These are phyloP conservation scores for Accipiter cooperii DNA, from an alignment of 2,113 vertebrate genomes.

Conservation along the genomic window DNA sequence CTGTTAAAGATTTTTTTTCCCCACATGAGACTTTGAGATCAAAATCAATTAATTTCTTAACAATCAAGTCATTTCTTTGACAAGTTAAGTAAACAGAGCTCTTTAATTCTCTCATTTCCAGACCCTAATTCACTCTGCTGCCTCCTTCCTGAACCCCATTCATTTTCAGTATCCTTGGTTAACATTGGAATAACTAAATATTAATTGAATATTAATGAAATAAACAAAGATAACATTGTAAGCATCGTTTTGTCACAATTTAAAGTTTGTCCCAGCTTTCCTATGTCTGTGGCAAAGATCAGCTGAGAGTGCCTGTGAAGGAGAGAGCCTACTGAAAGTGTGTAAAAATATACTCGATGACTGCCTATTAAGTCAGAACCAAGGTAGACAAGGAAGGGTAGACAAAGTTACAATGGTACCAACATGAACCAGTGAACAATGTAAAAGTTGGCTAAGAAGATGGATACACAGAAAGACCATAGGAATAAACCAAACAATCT, in stretches of 20 bases:
- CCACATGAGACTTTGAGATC: not conserved
- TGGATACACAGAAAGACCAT: not conserved
- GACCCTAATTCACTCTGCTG: not conserved
- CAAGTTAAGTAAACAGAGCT: not conserved
- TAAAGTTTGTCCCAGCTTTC: not conserved
- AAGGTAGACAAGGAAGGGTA: not conserved
- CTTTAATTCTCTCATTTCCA: not conserved
- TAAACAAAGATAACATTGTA: not conserved
- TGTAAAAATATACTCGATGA: not conserved
- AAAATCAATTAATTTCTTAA: slow-evolving; percentile 19
- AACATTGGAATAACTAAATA: not conserved
- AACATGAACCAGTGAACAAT: not conserved
- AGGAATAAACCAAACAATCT: not conserved
- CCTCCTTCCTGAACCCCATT: not conserved
- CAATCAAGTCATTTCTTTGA: not conserved
- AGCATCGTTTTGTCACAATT: not conserved
- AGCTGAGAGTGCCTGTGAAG: not conserved
- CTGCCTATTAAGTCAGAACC: not conserved
- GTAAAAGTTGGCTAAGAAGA: not conserved
- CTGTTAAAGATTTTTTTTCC: not conserved
- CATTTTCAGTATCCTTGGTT: not conserved
- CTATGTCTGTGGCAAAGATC: not conserved
- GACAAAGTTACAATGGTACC: not conserved
- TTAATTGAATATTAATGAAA: not conserved
- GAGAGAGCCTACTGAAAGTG: not conserved